Evolutionary conservation across 2,797 vertebrate genomes (phyloP), one percentile per base, ranked within the genome.

Genomic region (Alectoris magna): DNA sequence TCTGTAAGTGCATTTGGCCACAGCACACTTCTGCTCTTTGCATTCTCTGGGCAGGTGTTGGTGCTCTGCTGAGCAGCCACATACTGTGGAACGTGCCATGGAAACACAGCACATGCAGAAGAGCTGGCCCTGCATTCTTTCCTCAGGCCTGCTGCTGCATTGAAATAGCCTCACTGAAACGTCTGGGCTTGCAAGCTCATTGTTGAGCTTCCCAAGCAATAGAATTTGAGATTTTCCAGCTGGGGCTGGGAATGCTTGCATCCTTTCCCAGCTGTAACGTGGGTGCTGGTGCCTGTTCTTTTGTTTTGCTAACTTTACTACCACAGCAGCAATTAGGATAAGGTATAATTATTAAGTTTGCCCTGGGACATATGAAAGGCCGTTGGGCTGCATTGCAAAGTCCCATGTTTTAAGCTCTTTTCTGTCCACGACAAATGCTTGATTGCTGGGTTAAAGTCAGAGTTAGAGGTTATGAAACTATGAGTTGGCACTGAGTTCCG

Each of bases 131-230:
- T 80, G 79, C 82, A 55, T 80, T 94, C 80, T 59, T 86, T 59
- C 64, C 63, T 78, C 83, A 55, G 79, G 76, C 71, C 80, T 90
- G 77, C 11, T 36, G 16, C 77, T 88, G 51, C 26, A 1, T 88
- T 81, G 67, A 73, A 91, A 63, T 43, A 72, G 26, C 46, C 70
- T 71, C 49, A 53, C 48, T 69, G 51, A 69, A 86, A 53, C 38
- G 90, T n/a, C 74, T 88, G 80, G 84, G 91, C 84, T 95, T 90
- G 88, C 55, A 78, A 27, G 38, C 21, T 63, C 71, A 15, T 46
- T 88, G 36, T 55, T 63, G 83, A 93, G 46, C 43, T 79, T 88
- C 51, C 56, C 55, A 23, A 84, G 67, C 27, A 70, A 24, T 21
- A 88, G 60, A 62, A 48, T 73, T 59, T 69, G 66, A 41, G 79